Evolutionary conservation across 2,797 vertebrate species (phyloP).

Genomic region (Dipus sagitta): DNA sequence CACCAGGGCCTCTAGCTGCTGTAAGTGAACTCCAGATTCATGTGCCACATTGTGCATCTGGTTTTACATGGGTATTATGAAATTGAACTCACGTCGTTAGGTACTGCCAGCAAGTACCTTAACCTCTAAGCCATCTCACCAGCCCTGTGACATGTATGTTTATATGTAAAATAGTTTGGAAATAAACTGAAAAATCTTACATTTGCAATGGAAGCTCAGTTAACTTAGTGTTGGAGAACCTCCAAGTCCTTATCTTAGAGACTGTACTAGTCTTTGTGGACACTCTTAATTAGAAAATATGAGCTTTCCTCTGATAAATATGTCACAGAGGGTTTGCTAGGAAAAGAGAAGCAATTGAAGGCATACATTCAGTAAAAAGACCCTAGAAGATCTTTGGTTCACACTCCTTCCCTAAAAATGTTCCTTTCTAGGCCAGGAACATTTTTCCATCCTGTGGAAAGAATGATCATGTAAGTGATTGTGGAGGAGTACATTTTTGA

Average conservation of each 20-base stretch:
- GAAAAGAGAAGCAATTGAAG: constrained; percentile 5
- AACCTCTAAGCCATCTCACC: too few relatives aligned
- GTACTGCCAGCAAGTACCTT: too few relatives aligned
- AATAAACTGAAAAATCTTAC: neutral
- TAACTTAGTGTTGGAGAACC: neutral
- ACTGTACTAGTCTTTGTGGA: neutral
- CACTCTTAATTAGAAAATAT: neutral
- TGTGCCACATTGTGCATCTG: too few relatives aligned
- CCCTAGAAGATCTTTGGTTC: neutral
- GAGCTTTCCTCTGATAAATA: neutral
- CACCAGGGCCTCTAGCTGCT: too few relatives aligned
- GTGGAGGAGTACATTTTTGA: constrained; percentile 16
- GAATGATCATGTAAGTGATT: neutral
- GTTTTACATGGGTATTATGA: too few relatives aligned
- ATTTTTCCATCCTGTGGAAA: constrained; percentile 5
- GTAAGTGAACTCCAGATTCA: too few relatives aligned
- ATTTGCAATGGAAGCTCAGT: neutral
- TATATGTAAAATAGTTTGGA: neutral
- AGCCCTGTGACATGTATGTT: neutral
- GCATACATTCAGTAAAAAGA: constrained; percentile 22
- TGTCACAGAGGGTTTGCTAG: neutral
- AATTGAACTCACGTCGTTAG: too few relatives aligned
- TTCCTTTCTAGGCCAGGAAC: neutral
- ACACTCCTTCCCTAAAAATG: neutral
- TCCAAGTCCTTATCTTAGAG: neutral